Evolutionary conservation across 2,113 vertebrate genomes (phyloP), one percentile per base, ranked within the genome.

Genomic region (Callipepla californica): DNA sequence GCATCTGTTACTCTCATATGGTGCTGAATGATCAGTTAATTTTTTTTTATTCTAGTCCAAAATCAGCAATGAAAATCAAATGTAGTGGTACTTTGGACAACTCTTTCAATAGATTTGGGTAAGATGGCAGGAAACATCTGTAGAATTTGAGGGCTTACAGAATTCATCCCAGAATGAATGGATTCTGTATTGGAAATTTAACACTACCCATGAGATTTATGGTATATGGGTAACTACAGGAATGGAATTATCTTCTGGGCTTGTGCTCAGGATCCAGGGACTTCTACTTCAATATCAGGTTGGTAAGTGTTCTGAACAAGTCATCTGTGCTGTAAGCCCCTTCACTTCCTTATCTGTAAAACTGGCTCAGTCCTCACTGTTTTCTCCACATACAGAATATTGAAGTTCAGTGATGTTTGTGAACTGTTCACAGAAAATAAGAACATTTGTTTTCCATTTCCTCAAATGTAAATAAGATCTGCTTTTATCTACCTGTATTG

Each of bases 191-290:
- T 51, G 26, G 44, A 68, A 84, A 61, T 76, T n/a, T 40, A 40
- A 8, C 3, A 36, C 0, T 47, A 17, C 6, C 16, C 2, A 5
- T 2, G 9, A 63, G 67, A 73, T 58, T 57, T 30, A 45, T 30
- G 22, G 45, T 74, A 32, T 10, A 6, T 25, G 48, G 25, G 6
- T 69, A 55, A 21, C 3, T 16, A 23, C 15, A 53, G 25, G 18
- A 51, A 42, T 57, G 10, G 70, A 57, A 40, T 19, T 32, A 26
- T 34, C 51, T 55, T 34, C 79, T 36, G 50, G 19, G 6, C 25
- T 40, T 20, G 26, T 53, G 45, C 48, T 69, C 3, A n/a, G 50
- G 63, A 87, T 23, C 50, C 40, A 45, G 62, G 47, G 53, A 7
- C 32, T 72, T 45, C 11, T 26, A 55, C 53, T 53, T 76, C 26